These are phyloP conservation scores for Pegoplata infirma DNA, from an alignment of 2,888 invertebrate species.

Conservation along the genomic window DNA sequence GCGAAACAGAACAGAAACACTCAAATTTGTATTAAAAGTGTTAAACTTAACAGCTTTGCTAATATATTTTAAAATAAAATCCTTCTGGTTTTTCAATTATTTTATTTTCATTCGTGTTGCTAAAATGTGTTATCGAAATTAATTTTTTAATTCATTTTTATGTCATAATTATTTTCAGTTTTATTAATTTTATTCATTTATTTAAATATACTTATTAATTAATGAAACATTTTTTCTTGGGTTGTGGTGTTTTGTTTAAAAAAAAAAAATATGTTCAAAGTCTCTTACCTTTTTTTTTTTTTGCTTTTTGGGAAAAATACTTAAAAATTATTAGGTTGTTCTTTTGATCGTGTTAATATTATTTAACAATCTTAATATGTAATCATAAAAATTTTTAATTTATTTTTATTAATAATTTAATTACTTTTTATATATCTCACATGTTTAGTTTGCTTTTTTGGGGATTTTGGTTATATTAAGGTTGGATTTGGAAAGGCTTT, in stretches of 20 bases:
- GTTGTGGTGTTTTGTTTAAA: slow-evolving; percentile 42
- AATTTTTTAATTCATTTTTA: slow-evolving; percentile 24
- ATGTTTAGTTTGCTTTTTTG: slow-evolving; percentile 24
- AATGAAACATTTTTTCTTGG: slow-evolving; percentile 53
- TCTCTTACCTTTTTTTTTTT: slow-evolving; percentile 36
- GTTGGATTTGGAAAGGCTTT: background rate
- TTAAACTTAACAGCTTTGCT: too few relatives aligned
- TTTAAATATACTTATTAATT: slow-evolving; percentile 28
- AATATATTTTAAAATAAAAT: background rate
- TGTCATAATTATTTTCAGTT: slow-evolving; percentile 26
- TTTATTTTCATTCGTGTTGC: slow-evolving; percentile 15
- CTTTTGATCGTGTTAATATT: slow-evolving; percentile 43
- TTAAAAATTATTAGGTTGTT: slow-evolving; percentile 53
- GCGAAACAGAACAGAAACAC: too few relatives aligned
- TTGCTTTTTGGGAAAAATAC: slow-evolving; percentile 58
- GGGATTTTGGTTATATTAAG: slow-evolving; percentile 31
- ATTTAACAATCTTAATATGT: slow-evolving; percentile 60
- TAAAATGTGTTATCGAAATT: slow-evolving; percentile 30
- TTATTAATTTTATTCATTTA: slow-evolving; percentile 9
- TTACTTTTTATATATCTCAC: slow-evolving; percentile 63
- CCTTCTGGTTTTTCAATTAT: background rate
- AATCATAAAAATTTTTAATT: slow-evolving; percentile 43
- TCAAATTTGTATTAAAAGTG: too few relatives aligned
- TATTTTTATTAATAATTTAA: slow-evolving; percentile 39
- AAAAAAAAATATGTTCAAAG: slow-evolving; percentile 38